Base-by-base conservation (phyloP, 2,888 invertebrate species). In the Pterobdella sp. region DNA sequence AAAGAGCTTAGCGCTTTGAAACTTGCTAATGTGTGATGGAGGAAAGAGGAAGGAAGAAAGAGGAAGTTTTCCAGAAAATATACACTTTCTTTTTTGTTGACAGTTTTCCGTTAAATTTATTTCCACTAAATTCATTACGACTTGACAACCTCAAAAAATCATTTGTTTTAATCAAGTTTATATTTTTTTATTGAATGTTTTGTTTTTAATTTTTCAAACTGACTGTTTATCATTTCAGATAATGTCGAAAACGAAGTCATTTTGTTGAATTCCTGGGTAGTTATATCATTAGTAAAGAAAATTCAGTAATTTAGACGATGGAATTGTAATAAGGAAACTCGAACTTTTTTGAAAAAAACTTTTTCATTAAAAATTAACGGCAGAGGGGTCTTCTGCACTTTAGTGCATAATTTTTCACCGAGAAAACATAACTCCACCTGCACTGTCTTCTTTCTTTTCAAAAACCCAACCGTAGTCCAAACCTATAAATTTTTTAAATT, bases 221-320 rank as follows among this genome's bases (percentile, higher is more conserved):
- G 26, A 70, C 70, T 56, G 31, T 70, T 70, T 3, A 70, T 0
- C 34, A 70, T 32, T n/a, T 70, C 56, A n/a, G 42, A 29, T 34
- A 70, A 7, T 31, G 26, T n/a, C 31, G n/a, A 32, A 18, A 70
- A 56, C 29, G 26, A 29, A 32, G 52, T 29, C 18, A 31, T 70
- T 56, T 70, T 70, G 29, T n/a, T n/a, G 31, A 70, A 70, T 32
- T 70, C 70, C 70, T 70, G 31, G 7, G n/a, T 26, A n/a, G 7
- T 18, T n/a, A n/a, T 14, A 63, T 14, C n/a, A 31, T 49, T 31
- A 29, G 42, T 37, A 29, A n/a, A 1, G 37, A 1, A 7, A 32
- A 10, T 10, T n/a, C n/a, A n/a, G n/a, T n/a, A n/a, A n/a, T 66
- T 32, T 66, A n/a, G n/a, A 66, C 10, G n/a, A 66, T 34, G 0